Conservation (phyloP, 2,888 invertebrate genomes). For the Dasysyrphus tricinctus region DNA sequence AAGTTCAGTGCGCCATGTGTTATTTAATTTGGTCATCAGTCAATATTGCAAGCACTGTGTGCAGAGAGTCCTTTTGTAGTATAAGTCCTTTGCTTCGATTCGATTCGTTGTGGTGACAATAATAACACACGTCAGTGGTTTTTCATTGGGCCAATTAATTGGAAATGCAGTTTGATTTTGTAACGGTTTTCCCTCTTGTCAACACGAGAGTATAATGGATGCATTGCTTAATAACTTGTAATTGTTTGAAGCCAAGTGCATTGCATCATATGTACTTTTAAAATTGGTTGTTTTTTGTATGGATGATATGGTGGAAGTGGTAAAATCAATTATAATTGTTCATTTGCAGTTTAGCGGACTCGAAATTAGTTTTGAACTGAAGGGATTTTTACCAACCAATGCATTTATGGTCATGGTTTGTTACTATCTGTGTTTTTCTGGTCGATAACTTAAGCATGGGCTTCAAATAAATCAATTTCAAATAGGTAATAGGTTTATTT, state of each 20-base stretch:
- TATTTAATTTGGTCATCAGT: slow-evolving; percentile 63
- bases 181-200: not conserved
- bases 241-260: not conserved
- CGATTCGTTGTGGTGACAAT: slow-evolving; percentile 21
- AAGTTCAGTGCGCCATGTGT: slow-evolving; percentile 50
- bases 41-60: not conserved
- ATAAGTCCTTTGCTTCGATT: not conserved
- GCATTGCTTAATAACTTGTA: not conserved
- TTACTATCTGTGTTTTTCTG: too few relatives aligned
- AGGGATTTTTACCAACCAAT: too few relatives aligned
- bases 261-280: not conserved
- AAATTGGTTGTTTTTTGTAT: not conserved
- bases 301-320: too few relatives aligned
- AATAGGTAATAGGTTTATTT: too few relatives aligned
- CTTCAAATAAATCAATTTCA: too few relatives aligned
- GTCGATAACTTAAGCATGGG: too few relatives aligned
- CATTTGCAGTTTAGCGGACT: too few relatives aligned
- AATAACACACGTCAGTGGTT: slow-evolving; percentile 49
- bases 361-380: too few relatives aligned
- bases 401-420: too few relatives aligned
- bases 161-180: slow-evolving; percentile 37
- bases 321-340: too few relatives aligned
- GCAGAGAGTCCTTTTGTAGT: not conserved
- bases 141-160: slow-evolving; percentile 55
- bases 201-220: not conserved